Evolutionary conservation across 2,113 vertebrate genomes (phyloP), one percentile per base, ranked within the genome.

Genomic region (Patagioenas fasciata): DNA sequence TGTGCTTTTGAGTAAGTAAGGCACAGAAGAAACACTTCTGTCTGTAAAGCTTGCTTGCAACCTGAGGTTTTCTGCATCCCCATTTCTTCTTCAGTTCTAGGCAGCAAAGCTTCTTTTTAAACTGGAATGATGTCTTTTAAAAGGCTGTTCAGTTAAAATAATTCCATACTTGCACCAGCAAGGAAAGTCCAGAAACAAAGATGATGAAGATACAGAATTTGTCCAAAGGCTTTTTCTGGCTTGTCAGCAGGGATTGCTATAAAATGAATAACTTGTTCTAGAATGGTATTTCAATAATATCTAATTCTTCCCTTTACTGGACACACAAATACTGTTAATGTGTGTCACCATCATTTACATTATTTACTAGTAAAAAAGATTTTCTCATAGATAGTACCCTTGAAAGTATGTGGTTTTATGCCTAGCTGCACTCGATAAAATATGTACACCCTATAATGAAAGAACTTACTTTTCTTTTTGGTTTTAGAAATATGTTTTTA

Each of bases 401-500:
- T 91, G 61, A 92, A 92, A 95, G 77, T 89, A 79, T 32, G 89
- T 92, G 91, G 94, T 73, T 94, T 94, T 90, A 89, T 94, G 91
- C 91, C 74, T 89, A 91, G 91, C 84, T 95, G 78, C 71, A 28
- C 89, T 92, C 73, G 64, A 72, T 91, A 72, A 96, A 95, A 88
- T 89, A 80, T 61, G 62, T 87, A 44, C 74, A 85, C 54, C 36
- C 61, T 73, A 72, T 84, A 91, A 94, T 96, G 95, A 96, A 96
- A 94, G 89, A 94, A 89, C 77, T 82, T 82, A 89, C 73, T 97
- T 95, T 94, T 88, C 96, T 34, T 94, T 86, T 82, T 5, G 89
- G 95, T 91, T 96, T 91, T 57, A 89, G 70, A 95, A 96, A 87
- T 92, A 94, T 91, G 87, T 91, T 97, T 92, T 95, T 91, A 72